These are phyloP conservation scores for Brachyhypopomus gauderio DNA, from an alignment of 2,113 vertebrate genomes.

Conservation along the genomic window DNA sequence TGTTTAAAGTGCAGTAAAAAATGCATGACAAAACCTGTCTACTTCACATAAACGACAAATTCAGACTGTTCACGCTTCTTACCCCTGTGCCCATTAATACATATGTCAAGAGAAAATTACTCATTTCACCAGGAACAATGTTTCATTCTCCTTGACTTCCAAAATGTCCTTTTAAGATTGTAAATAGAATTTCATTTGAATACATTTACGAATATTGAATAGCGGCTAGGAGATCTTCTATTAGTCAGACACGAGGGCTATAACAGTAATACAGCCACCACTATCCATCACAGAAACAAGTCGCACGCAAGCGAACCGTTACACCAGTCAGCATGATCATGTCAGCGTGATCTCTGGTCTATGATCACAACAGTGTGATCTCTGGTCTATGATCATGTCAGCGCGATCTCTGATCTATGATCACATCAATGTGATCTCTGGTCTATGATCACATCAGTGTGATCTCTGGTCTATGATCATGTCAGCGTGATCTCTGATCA, in stretches of 20 bases:
- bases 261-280: not conserved
- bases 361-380: not conserved
- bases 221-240: not conserved
- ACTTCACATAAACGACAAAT: not conserved
- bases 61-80: not conserved
- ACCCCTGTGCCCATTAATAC: not conserved
- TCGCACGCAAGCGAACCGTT: not conserved
- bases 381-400: not conserved
- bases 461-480: no score
- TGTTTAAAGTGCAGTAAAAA: no score
- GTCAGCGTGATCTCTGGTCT: not conserved
- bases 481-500: no score
- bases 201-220: slow-evolving; percentile 7
- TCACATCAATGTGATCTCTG: no score
- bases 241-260: slow-evolving; percentile 8
- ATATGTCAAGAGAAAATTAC: slow-evolving; percentile 48
- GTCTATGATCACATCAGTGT: no score
- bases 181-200: slow-evolving; percentile 30
- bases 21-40: no score
- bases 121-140: slow-evolving; percentile 12
- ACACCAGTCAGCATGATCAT: not conserved
- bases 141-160: slow-evolving; percentile 43
- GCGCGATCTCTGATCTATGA: no score
- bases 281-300: not conserved
- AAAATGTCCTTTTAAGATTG: slow-evolving; percentile 8